These are phyloP conservation scores for Podarcis siculus DNA, from an alignment of 2,797 vertebrate species.

Conservation along the genomic window DNA sequence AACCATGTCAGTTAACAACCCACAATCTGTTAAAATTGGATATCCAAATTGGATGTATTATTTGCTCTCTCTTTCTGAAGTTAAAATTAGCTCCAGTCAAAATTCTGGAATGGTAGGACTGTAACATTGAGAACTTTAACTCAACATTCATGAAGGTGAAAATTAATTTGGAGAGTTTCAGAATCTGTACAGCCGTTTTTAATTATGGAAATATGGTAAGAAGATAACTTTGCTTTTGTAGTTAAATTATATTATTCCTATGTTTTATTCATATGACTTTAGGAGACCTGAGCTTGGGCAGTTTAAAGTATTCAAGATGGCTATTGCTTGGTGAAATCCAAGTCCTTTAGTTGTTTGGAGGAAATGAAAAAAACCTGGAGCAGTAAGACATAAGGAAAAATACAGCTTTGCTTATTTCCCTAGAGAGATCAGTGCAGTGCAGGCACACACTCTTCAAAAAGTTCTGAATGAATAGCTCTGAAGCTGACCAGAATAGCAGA, in stretches of 20 bases:
- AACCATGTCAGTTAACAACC: background rate
- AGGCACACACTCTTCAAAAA: conserved; percentile 17
- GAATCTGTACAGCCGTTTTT: conserved; percentile 16
- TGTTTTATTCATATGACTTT: conserved; percentile 32
- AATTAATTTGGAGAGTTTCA: conserved; percentile 11
- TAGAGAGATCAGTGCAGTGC: background rate
- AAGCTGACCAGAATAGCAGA: conserved; percentile 33
- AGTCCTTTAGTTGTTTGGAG: conserved; percentile 20
- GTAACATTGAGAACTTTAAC: background rate
- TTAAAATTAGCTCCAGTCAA: background rate
- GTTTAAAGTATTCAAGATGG: conserved; percentile 6
- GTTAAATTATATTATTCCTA: background rate
- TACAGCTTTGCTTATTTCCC: conserved; percentile 1
- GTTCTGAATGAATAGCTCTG: background rate
- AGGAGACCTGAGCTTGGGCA: background rate
- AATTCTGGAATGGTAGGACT: background rate
- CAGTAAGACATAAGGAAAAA: conserved; percentile 2
- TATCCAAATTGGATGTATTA: background rate
- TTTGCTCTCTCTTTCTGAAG: background rate
- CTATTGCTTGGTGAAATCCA: background rate
- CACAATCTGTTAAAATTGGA: background rate
- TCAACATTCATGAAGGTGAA: conserved; percentile 14
- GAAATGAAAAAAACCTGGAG: background rate
- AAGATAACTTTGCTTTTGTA: background rate
- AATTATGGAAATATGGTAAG: conserved; percentile 13